These are phyloP conservation scores for Chelidonichthys spinosus DNA, from an alignment of 2,797 vertebrate genomes.

Conservation along the genomic window DNA sequence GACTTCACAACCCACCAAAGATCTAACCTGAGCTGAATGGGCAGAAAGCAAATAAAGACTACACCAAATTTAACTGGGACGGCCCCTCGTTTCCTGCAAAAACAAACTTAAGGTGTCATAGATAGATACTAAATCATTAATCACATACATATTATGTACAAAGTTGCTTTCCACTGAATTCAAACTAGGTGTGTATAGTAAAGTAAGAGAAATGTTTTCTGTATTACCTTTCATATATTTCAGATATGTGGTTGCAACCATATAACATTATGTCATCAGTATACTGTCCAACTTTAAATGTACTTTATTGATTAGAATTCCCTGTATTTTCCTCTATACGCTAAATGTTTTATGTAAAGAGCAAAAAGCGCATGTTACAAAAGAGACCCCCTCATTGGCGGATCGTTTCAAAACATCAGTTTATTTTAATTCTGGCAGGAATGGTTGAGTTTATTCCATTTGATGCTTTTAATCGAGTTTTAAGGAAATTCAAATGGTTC, in stretches of 20 bases:
- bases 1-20: neutral
- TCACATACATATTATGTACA: neutral
- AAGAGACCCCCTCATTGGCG: neutral
- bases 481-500: neutral
- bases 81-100: neutral
- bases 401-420: neutral
- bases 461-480: neutral
- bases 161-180: neutral
- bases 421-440: conserved; percentile 2
- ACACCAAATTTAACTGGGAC: neutral
- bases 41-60: neutral
- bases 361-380: neutral
- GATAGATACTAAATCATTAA: neutral
- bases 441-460: neutral
- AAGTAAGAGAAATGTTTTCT: neutral
- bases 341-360: neutral
- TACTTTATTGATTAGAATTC: neutral
- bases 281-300: neutral
- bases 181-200: neutral
- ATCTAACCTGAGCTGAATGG: neutral
- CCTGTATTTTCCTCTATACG: neutral
- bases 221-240: neutral
- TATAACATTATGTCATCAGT: conserved; percentile 9
- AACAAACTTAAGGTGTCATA: neutral
- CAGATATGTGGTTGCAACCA: neutral